phyloP scores from a whole-genome alignment of 1,140 invertebrate species.

The Heliothis subflexa region DNA sequence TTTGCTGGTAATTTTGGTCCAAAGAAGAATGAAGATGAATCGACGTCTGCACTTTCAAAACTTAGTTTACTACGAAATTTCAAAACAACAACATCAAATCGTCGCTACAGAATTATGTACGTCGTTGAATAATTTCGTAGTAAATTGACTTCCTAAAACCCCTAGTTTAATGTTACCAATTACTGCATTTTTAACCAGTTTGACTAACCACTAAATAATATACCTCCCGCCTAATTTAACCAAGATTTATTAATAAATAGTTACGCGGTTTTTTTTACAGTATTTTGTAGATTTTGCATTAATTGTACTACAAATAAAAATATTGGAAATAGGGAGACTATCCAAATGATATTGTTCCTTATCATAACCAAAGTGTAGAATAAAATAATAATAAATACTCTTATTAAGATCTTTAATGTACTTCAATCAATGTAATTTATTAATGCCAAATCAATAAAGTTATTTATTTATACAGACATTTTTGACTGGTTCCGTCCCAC shows the following conservation, averaged over 20 bases:
- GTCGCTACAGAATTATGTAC: too few species aligned
- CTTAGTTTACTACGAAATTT: slow-evolving; percentile 17
- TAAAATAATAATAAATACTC: slow-evolving; percentile 45
- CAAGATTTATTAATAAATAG: slow-evolving; percentile 13
- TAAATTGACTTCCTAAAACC: slow-evolving; percentile 16
- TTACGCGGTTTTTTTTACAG: background rate
- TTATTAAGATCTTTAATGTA: slow-evolving; percentile 61
- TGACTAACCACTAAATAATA: slow-evolving; percentile 25
- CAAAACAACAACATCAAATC: background rate
- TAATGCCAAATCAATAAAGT: slow-evolving; percentile 66
- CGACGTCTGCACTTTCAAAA: slow-evolving; percentile 6
- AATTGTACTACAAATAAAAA: background rate
- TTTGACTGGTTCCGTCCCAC: slow-evolving; percentile 6
- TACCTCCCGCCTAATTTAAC: slow-evolving; percentile 42
- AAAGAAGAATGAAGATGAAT: background rate
- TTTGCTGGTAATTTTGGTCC: background rate
- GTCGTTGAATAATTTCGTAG: background rate
- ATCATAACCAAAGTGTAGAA: slow-evolving; percentile 20
- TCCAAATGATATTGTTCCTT: slow-evolving; percentile 19
- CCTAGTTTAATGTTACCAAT: slow-evolving; percentile 36
- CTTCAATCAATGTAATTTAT: slow-evolving; percentile 62
- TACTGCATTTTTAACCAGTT: slow-evolving; percentile 6
- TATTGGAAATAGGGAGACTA: background rate
- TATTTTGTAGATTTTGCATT: slow-evolving; percentile 5
- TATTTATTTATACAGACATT: slow-evolving; percentile 60